Evolutionary conservation across 2,797 vertebrate species (phyloP).

Genomic region (Vultur gryphus): DNA sequence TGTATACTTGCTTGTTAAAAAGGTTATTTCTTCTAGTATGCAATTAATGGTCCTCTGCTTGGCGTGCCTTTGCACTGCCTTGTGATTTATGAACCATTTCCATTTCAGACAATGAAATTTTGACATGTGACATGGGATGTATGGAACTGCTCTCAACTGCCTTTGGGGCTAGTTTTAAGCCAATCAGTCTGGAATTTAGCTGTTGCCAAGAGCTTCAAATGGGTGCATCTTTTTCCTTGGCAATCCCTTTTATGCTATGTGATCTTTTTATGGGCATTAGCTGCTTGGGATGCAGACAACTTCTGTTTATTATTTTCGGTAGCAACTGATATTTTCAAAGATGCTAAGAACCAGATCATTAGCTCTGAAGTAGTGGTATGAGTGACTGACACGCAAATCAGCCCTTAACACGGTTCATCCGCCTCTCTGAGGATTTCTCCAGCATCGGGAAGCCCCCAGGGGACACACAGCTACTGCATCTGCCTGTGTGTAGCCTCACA

Average conservation of each 20-base stretch:
- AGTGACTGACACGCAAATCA: slow-evolving; percentile 1
- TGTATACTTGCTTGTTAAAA: not conserved
- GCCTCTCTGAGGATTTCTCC: not conserved
- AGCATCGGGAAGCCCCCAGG: not conserved
- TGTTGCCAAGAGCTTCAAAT: not conserved
- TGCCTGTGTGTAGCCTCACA: accelerated
- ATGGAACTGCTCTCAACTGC: not conserved
- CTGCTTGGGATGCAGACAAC: not conserved
- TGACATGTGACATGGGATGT: not conserved
- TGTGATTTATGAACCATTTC: not conserved
- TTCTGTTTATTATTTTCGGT: not conserved
- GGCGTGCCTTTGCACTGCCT: not conserved
- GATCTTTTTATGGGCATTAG: not conserved
- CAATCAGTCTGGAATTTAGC: not conserved
- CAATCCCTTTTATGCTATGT: not conserved
- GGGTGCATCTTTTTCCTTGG: not conserved
- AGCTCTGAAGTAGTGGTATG: not conserved
- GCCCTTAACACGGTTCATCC: not conserved
- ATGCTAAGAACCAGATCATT: not conserved
- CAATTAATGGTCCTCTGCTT: not conserved
- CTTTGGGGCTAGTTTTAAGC: not conserved
- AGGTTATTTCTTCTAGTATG: not conserved
- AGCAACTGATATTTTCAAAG: not conserved
- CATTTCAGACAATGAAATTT: not conserved
- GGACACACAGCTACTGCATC: not conserved